Conservation (phyloP, 2,888 invertebrate genomes). For the Ceriagrion tenellum region DNA sequence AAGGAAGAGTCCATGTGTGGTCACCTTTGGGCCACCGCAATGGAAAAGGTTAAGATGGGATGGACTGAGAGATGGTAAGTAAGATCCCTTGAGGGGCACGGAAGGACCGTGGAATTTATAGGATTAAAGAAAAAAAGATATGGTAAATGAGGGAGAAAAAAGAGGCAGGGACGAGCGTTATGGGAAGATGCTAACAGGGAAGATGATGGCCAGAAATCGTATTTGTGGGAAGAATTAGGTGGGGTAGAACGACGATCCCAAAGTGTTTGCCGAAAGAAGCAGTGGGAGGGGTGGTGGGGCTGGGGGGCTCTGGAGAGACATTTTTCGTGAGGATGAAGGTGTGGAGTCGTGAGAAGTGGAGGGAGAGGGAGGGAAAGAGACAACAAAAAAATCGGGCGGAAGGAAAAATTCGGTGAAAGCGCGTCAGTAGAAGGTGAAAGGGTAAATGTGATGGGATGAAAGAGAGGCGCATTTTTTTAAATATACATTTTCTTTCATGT, state of each 20-base stretch:
- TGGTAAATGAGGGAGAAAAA: not conserved
- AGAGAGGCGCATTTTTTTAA: not conserved
- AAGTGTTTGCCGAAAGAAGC: not conserved
- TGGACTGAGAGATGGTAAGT: too few species aligned
- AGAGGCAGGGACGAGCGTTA: too few species aligned
- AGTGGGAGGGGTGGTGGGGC: not conserved
- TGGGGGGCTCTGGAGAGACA: not conserved
- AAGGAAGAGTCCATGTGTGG: slow-evolving; percentile 28
- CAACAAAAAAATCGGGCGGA: not conserved
- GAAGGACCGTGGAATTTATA: not conserved
- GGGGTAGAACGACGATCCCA: not conserved
- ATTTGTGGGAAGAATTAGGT: slow-evolving; percentile 1
- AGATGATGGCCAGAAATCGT: not conserved
- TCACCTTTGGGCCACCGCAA: not conserved
- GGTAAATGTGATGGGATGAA: slow-evolving; percentile 22
- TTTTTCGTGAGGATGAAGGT: not conserved
- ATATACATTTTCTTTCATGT: too few species aligned
- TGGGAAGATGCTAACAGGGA: not conserved
- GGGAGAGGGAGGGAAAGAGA: not conserved
- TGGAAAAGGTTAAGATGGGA: not conserved
- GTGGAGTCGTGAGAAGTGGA: not conserved
- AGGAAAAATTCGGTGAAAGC: slow-evolving; percentile 26
- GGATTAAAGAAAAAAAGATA: not conserved
- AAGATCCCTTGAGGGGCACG: not conserved
- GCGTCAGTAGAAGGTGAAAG: slow-evolving; percentile 14